phyloP scores from a whole-genome alignment of 2,888 invertebrate species.

The Smittia sp. region DNA sequence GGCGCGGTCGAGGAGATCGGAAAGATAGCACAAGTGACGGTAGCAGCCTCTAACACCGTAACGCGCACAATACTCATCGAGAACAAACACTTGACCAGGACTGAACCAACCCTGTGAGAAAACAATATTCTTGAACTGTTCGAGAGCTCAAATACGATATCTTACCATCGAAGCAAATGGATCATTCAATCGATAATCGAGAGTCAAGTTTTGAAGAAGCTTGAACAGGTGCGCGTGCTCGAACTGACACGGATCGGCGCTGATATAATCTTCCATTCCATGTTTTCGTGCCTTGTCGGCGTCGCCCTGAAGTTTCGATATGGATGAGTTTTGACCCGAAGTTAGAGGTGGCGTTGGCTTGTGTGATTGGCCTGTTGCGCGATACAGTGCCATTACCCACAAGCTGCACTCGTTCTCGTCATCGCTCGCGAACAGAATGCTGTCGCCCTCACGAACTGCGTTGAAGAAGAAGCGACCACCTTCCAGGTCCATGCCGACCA shows the following conservation, averaged over 20 bases:
- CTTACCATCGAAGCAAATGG: conserved; percentile 96
- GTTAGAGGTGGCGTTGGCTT: conserved; percentile 95
- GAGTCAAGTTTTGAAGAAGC: conserved; percentile 83
- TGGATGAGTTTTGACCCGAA: conserved; percentile 79
- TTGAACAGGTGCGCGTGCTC: conserved; percentile 93
- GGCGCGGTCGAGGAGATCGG: conserved; percentile 90
- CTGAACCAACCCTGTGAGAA: conserved; percentile 99
- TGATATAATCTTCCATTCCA: conserved; percentile 99
- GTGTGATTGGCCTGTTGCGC: conserved; percentile 99
- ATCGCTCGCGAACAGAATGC: conserved; percentile 91
- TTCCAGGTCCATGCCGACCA: conserved; percentile 91
- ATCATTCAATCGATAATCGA: conserved; percentile 94
- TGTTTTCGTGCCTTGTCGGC: conserved; percentile 68
- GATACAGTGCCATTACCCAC: conserved; percentile 99
- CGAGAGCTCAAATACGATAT: conserved; percentile 42
- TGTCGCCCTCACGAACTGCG: conserved; percentile 97
- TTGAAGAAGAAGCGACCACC: conserved; percentile 97
- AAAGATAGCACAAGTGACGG: conserved; percentile 93
- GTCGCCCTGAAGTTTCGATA: conserved; percentile 85
- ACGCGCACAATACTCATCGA: conserved; percentile 96
- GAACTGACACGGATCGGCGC: conserved; percentile 97
- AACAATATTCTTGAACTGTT: no score
- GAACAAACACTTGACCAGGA: conserved; percentile 96
- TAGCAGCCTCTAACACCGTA: conserved; percentile 97
- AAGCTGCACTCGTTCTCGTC: conserved; percentile 97